phyloP scores from a whole-genome alignment of 2,888 invertebrate species.

The Drosophila tanythrix region DNA sequence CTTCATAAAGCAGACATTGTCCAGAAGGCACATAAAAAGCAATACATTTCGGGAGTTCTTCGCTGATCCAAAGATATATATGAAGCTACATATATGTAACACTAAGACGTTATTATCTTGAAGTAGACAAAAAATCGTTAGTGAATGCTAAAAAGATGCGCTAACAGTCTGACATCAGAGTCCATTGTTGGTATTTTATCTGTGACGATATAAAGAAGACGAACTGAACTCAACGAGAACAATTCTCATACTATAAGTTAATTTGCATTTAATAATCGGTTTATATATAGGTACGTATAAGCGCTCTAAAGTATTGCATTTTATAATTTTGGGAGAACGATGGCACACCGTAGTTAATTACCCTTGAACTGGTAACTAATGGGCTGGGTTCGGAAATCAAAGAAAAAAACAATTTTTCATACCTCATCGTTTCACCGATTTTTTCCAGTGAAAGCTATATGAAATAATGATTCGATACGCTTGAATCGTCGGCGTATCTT shows the following conservation, averaged over 20 bases:
- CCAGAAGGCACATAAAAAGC: background rate
- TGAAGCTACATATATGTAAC: background rate
- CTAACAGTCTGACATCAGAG: background rate
- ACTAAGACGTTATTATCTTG: background rate
- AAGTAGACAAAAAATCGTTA: background rate
- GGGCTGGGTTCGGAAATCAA: background rate
- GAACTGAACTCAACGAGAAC: conserved; percentile 53
- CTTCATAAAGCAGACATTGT: background rate
- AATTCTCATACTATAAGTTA: conserved; percentile 59
- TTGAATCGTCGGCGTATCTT: background rate
- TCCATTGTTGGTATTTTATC: conserved; percentile 7
- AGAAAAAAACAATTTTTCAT: background rate
- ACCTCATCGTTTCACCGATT: background rate
- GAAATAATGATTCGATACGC: background rate
- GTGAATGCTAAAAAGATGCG: background rate
- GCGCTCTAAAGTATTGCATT: conserved; percentile 13
- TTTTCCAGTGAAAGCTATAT: background rate
- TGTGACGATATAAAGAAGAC: conserved; percentile 9
- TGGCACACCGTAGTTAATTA: background rate
- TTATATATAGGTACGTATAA: conserved; percentile 8
- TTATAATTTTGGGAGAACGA: conserved; percentile 2
- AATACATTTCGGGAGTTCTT: background rate
- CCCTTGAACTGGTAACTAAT: background rate
- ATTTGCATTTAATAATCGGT: conserved; percentile 63
- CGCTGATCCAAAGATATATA: conserved; percentile 12